Base-by-base conservation (phyloP, 2,888 invertebrate genomes). In the Drosophila austrosaltans region DNA sequence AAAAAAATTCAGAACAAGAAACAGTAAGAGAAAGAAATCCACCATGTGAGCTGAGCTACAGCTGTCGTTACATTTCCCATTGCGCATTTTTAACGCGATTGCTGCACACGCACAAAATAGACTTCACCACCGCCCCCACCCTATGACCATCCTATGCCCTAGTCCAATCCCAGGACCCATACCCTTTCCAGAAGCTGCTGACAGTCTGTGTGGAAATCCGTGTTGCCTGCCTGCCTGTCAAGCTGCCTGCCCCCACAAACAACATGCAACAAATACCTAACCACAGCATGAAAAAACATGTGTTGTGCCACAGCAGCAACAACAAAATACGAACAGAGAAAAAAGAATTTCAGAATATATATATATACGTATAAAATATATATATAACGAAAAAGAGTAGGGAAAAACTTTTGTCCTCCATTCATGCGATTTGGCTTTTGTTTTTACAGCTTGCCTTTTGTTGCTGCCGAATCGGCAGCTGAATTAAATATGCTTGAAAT, bases 21-120 rank as follows among this genome's bases (percentile, higher is more conserved):
- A 69, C 32, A 69, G 60, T 16, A 16, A 66, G 42, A 48, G 36
- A 61, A 63, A 69, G 78, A 83, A 80, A 72, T 67, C 48, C 64
- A 12, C 57, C 58, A 56, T 60, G 54, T 25, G 40, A 60, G 22
- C 56, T 40, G 56, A 69, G 68, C 69, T 76, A 78, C 83, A 87
- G 80, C 82, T 80, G 87, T 70, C 80, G 84, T 73, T 74, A 87
- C 76, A 87, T 76, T 72, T 80, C 73, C 82, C 87, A 69, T 42
- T 66, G 76, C 73, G 76, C 69, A 82, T 78, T 84, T 87, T 80
- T 75, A 78, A 82, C 80, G 60, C 75, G 76, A 80, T 82, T 86
- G 81, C 72, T 86, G 81, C 72, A 69, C 65, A 70, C 78, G 73
- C 68, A 72, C 71, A 76, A 68, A 72, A 71, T 60, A 69, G 67